phyloP scores from a whole-genome alignment of 2,113 vertebrate species.

The Colossoma macropomum region DNA sequence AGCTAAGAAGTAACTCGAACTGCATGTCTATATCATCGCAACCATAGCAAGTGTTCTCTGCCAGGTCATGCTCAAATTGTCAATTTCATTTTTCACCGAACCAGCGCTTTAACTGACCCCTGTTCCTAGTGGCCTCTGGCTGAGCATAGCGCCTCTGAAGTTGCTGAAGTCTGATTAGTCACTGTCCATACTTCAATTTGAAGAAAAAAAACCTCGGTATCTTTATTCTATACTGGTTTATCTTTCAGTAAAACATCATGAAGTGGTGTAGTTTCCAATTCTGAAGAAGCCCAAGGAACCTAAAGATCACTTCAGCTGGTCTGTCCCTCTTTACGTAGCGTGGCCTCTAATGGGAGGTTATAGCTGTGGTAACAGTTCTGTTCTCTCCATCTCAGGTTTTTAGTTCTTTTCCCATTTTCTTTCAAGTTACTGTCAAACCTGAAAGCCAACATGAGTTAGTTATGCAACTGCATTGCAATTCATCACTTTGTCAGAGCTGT shows the following conservation, averaged over 20 bases:
- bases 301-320: background rate
- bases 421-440: background rate
- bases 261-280: background rate
- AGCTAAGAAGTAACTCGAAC: too few species aligned
- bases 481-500: constrained; percentile 7
- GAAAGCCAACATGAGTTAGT: background rate
- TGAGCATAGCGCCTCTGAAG: too few species aligned
- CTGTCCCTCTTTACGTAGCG: background rate
- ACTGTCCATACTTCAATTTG: too few species aligned
- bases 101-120: too few species aligned
- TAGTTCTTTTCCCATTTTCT: background rate
- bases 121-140: too few species aligned
- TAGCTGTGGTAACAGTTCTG: background rate
- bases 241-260: background rate
- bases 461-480: background rate
- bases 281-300: background rate
- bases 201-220: too few species aligned
- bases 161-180: too few species aligned
- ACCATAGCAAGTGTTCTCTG: too few species aligned
- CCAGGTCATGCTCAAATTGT: too few species aligned
- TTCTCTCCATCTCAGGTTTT: background rate
- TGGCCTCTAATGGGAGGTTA: background rate
- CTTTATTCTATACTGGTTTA: too few species aligned
- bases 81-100: too few species aligned
- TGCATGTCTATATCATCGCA: too few species aligned